Evolutionary conservation across 2,888 invertebrate species (phyloP).

Genomic region (Sarcophaga subvicina): DNA sequence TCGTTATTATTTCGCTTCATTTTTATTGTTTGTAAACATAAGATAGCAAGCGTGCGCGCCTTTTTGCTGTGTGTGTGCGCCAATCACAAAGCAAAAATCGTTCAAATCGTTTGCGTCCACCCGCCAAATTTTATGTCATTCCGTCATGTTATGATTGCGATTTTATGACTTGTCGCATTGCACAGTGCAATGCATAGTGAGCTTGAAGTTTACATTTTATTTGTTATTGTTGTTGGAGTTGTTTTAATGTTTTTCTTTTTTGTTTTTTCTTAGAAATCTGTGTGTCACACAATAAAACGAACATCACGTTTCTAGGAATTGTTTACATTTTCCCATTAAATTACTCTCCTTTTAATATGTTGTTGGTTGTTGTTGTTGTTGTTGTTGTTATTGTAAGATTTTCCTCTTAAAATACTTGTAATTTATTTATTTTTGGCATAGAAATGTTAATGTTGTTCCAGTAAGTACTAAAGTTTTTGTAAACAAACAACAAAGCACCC

Average conservation of each 20-base stretch:
- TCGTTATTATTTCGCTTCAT: not conserved
- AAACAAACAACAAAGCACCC: constrained; percentile 28
- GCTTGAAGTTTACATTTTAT: constrained; percentile 42
- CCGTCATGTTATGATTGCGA: constrained; percentile 31
- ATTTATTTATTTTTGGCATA: constrained; percentile 39
- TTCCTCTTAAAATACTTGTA: not conserved
- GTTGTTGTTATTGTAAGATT: not conserved
- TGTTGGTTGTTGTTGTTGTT: not conserved
- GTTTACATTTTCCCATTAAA: constrained; percentile 58
- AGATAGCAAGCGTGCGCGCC: not conserved
- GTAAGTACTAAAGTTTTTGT: constrained; percentile 35
- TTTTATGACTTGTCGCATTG: constrained; percentile 48
- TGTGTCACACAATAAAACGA: constrained; percentile 50
- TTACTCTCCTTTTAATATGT: not conserved
- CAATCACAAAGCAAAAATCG: not conserved
- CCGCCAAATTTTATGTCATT: not conserved
- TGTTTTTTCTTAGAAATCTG: constrained; percentile 52
- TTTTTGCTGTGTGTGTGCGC: no score
- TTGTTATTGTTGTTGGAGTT: constrained; percentile 19
- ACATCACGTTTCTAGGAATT: constrained; percentile 68
- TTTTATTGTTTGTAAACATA: constrained; percentile 50
- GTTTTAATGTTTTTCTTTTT: constrained; percentile 41
- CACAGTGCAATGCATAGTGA: not conserved
- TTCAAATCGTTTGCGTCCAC: not conserved
- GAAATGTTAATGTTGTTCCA: constrained; percentile 56